Base-by-base conservation (phyloP, 2,888 invertebrate genomes). In the Melanostoma scalare region DNA sequence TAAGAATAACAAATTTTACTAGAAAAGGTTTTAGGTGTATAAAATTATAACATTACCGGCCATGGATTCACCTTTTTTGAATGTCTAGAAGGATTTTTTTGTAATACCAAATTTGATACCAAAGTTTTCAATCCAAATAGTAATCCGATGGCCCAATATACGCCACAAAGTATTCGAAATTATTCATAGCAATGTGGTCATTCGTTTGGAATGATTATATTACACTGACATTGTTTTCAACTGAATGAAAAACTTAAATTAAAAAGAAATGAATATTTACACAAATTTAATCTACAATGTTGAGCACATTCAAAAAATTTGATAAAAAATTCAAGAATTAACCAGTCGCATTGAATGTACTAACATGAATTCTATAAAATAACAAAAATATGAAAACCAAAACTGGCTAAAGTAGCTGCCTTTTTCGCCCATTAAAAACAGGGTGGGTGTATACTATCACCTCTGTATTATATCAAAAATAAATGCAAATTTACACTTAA, bases 371-470 rank as follows among this genome's bases (percentile, higher is more conserved):
- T 40, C 8, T 8, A 61, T 53, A 31, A 30, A 53, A 20, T 38
- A 48, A 52, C 9, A 67, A 68, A 61, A 30, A 56, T 40, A 36
- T n/a, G 10, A 68, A 36, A 81, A 67, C 53, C 6, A 53, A 55
- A 55, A 61, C 55, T 53, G 38, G 36, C 46, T 52, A 65, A 68
- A 68, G 72, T 68, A 73, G 20, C 35, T 30, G 53, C 73, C 65
- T 74, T 35, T 52, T 38, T 52, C 10, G 35, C 79, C 79, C 79
- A 20, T 74, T 75, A 84, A 84, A 75, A 79, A 42, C 55, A 84
- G 84, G 84, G 79, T 71, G 84, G 68, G 67, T 79, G 9, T 3
- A 63, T 63, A 50, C 38, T 68, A 42, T 73, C 35, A 46, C 44
- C 48, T 50, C 50, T 48, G 42, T 31, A 71, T 58, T 44, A 42